Evolutionary conservation across 2,888 invertebrate genomes (phyloP).

Genomic region (Phyto melanocephala): DNA sequence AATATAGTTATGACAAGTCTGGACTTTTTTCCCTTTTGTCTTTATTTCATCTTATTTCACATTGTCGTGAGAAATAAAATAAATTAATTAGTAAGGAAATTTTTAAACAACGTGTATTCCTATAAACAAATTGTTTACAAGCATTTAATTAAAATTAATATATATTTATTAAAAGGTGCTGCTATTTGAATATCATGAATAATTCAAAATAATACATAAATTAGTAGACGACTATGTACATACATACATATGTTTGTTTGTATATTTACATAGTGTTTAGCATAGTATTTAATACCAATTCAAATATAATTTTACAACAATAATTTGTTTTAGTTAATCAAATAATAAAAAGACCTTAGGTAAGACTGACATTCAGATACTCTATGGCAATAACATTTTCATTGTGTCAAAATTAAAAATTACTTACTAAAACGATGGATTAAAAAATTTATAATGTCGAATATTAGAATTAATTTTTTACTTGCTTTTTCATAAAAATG

Average conservation of each 20-base stretch:
- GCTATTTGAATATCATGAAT: constrained; percentile 3
- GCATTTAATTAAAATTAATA: not conserved
- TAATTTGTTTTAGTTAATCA: too few relatives aligned
- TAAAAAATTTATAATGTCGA: too few relatives aligned
- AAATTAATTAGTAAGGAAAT: constrained; percentile 18
- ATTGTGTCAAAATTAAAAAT: not conserved
- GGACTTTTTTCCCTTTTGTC: not conserved
- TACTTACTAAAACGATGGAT: too few relatives aligned
- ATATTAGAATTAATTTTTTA: too few relatives aligned
- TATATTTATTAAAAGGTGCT: not conserved
- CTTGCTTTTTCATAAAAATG: too few relatives aligned
- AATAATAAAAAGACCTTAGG: too few relatives aligned
- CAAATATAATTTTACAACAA: too few relatives aligned
- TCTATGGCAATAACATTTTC: not conserved
- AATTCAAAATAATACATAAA: constrained; percentile 16
- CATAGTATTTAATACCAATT: not conserved
- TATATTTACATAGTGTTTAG: not conserved
- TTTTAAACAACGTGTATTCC: not conserved
- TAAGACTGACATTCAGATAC: too few relatives aligned
- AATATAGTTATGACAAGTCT: not conserved
- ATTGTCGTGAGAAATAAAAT: constrained; percentile 23
- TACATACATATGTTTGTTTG: too few relatives aligned
- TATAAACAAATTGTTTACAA: constrained; percentile 4
- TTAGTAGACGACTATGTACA: not conserved
- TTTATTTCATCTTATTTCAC: not conserved